A percentile compares a stretch with the other conserved stretches of the same genome.
Evolutionary conservation across 2,888 invertebrate species (phyloP).

Genomic region (Oxytorus armatus): DNA sequence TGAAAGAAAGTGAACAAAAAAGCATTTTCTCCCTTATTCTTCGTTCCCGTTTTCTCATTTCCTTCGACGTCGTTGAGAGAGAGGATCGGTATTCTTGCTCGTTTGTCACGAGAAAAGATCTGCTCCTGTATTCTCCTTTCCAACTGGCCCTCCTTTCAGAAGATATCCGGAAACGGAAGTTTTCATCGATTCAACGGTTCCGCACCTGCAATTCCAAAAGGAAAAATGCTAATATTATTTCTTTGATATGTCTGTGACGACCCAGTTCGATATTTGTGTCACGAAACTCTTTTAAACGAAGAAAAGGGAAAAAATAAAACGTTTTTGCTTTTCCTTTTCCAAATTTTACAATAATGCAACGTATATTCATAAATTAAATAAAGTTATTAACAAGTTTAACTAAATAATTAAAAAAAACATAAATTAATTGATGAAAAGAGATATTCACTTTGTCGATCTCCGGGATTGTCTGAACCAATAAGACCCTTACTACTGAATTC

Average conservation of each 20-base stretch:
- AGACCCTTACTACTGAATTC: slow-evolving; percentile 9
- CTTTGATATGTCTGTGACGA: slow-evolving; percentile 34
- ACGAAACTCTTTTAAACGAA: neutral
- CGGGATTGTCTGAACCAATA: neutral
- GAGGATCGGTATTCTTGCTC: slow-evolving; percentile 21
- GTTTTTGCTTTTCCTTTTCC: neutral
- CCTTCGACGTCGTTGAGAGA: neutral
- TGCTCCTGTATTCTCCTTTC: slow-evolving; percentile 28
- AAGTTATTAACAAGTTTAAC: too few species aligned
- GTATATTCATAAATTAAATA: too few species aligned
- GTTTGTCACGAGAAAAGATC: slow-evolving; percentile 32
- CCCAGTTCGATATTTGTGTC: neutral
- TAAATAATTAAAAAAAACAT: too few species aligned
- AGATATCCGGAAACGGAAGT: slow-evolving; percentile 40
- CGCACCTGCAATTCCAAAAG: neutral
- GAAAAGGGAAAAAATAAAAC: neutral
- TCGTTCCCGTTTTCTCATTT: slow-evolving; percentile 11
- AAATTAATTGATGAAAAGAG: neutral
- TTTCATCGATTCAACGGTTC: slow-evolving; percentile 52
- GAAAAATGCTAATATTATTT: slow-evolving; percentile 50
- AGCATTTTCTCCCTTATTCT: slow-evolving; percentile 20
- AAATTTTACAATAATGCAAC: neutral
- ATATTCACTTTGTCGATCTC: neutral
- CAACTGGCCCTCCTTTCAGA: slow-evolving; percentile 23
- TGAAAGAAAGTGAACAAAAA: neutral